phyloP scores from a whole-genome alignment of 2,113 vertebrate species.

The Otocyon megalotis region DNA sequence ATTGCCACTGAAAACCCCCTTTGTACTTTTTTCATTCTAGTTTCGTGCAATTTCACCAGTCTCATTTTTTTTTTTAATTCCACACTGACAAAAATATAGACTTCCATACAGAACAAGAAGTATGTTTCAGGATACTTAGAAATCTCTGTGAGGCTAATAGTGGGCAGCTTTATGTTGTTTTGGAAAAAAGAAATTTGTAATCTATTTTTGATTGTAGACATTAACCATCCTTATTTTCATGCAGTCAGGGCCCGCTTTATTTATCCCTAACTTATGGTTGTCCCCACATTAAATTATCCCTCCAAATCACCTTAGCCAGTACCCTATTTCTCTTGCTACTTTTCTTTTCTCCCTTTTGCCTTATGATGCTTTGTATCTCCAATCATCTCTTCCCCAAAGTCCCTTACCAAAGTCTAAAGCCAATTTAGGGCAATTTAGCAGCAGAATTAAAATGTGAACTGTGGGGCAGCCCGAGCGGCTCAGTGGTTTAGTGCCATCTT shows the following conservation, averaged over 20 bases:
- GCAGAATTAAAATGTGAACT: neutral
- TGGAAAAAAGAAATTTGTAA: neutral
- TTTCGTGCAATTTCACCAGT: conserved; percentile 4
- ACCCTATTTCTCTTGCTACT: neutral
- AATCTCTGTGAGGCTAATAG: neutral
- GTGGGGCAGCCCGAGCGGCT: neutral
- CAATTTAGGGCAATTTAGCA: neutral
- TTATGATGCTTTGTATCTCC: neutral
- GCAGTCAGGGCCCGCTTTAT: neutral
- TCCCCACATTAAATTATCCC: neutral
- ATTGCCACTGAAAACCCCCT: conserved; percentile 24
- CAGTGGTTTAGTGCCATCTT: too few species aligned
- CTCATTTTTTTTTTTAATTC: conserved; percentile 19
- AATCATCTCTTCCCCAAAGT: neutral
- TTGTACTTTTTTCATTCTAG: conserved; percentile 9
- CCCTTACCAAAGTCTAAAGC: neutral
- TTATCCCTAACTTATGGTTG: neutral
- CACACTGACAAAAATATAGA: conserved; percentile 22
- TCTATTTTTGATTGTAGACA: neutral
- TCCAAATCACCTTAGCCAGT: neutral
- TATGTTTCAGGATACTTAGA: neutral
- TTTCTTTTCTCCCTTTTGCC: neutral
- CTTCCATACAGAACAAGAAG: neutral
- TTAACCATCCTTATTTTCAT: neutral
- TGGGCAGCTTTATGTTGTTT: neutral